Conservation (phyloP, 2,888 invertebrate species). For the Ctenicera cuprea region DNA sequence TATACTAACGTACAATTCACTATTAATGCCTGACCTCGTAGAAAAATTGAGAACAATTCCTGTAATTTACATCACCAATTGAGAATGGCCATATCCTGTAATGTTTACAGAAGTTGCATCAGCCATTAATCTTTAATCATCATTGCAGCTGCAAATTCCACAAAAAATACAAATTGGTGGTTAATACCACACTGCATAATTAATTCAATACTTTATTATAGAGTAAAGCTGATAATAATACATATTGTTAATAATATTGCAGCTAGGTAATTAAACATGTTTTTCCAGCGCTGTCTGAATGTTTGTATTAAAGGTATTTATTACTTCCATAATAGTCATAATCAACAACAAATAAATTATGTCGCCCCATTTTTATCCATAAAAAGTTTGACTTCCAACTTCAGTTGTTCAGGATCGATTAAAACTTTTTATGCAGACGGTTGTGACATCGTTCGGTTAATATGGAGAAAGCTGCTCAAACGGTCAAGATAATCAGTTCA, state of each 20-base stretch:
- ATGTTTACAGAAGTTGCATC: slow-evolving; percentile 55
- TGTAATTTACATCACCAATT: slow-evolving; percentile 54
- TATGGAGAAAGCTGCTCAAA: slow-evolving; percentile 9
- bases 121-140: slow-evolving; percentile 49
- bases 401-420: neutral
- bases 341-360: too few relatives aligned
- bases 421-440: neutral
- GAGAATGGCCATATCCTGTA: slow-evolving; percentile 55
- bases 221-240: neutral
- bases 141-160: slow-evolving; percentile 7
- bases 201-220: slow-evolving; percentile 1
- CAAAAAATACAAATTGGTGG: slow-evolving; percentile 32
- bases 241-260: neutral
- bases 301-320: too few relatives aligned
- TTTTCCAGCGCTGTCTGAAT: too few relatives aligned
- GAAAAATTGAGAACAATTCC: slow-evolving; percentile 57
- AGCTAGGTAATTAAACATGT: too few relatives aligned
- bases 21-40: slow-evolving; percentile 51
- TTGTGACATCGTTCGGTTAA: slow-evolving; percentile 1
- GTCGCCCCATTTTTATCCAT: too few relatives aligned
- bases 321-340: too few relatives aligned
- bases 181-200: slow-evolving; percentile 17
- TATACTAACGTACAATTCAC: slow-evolving; percentile 35
- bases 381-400: neutral
- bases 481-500: neutral